Evolutionary conservation across 2,113 vertebrate species (phyloP).

Genomic region (Anas platyrhynchos): DNA sequence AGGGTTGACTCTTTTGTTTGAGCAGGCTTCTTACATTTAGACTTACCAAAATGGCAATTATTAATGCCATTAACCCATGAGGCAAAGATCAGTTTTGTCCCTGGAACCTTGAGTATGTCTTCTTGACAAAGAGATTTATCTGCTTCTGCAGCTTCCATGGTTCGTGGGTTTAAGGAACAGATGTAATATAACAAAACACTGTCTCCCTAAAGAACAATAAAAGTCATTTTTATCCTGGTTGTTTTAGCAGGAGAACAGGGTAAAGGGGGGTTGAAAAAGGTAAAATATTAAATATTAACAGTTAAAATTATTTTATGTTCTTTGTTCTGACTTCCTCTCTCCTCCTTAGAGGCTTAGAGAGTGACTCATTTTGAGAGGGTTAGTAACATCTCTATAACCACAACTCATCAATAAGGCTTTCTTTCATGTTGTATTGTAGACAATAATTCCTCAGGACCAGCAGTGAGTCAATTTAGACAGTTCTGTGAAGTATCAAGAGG

Average conservation of each 20-base stretch:
- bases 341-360: not conserved
- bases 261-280: not conserved
- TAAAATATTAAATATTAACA: constrained; percentile 39
- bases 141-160: not conserved
- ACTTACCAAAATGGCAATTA: constrained; percentile 70
- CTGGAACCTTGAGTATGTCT: constrained; percentile 25
- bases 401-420: not conserved
- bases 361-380: not conserved
- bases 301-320: constrained; percentile 24
- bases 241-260: not conserved
- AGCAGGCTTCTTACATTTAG: constrained; percentile 49
- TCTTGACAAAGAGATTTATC: constrained; percentile 68
- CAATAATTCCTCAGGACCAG: not conserved
- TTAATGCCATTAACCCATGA: constrained; percentile 65
- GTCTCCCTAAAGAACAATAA: constrained; percentile 34
- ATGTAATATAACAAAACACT: constrained; percentile 50
- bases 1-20: constrained; percentile 56
- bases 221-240: constrained; percentile 47
- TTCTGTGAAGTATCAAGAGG: not conserved
- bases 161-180: constrained; percentile 53
- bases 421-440: not conserved
- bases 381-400: not conserved
- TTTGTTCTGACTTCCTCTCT: not conserved
- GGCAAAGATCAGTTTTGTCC: constrained; percentile 66
- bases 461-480: not conserved